phyloP scores from a whole-genome alignment of 2,888 invertebrate species.

The Onchidella celtica region DNA sequence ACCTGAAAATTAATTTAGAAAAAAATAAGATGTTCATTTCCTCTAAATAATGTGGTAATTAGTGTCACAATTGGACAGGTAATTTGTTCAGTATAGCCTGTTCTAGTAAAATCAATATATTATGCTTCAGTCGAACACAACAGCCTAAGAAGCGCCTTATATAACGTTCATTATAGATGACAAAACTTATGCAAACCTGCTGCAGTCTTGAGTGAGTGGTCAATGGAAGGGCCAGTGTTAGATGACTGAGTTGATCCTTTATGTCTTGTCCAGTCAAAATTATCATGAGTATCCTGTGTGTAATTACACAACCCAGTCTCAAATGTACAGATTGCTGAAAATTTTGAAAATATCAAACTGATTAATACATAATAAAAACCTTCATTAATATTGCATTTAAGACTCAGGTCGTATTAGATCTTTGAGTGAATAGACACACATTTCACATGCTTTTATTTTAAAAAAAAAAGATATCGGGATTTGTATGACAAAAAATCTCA shows the following conservation, averaged over 20 bases:
- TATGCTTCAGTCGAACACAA: too few relatives aligned
- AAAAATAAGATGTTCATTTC: not conserved
- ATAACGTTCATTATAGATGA: too few relatives aligned
- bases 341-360: too few relatives aligned
- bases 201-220: conserved; percentile 83
- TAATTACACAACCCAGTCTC: conserved; percentile 68
- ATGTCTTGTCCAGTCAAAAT: conserved; percentile 69
- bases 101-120: too few relatives aligned
- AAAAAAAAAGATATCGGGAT: not conserved
- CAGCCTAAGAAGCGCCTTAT: too few relatives aligned
- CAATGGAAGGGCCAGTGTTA: conserved; percentile 84
- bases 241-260: conserved; percentile 58
- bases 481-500: too few relatives aligned
- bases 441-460: too few relatives aligned
- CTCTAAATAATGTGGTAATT: not conserved
- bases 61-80: not conserved
- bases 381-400: too few relatives aligned
- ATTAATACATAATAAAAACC: too few relatives aligned
- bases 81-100: too few relatives aligned
- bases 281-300: conserved; percentile 60
- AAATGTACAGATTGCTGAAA: conserved; percentile 50
- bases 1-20: conserved; percentile 56
- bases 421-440: too few relatives aligned
- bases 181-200: conserved; percentile 12
- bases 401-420: too few relatives aligned